Evolutionary conservation across 2,888 invertebrate genomes (phyloP).

Genomic region (Oscheius sp.): DNA sequence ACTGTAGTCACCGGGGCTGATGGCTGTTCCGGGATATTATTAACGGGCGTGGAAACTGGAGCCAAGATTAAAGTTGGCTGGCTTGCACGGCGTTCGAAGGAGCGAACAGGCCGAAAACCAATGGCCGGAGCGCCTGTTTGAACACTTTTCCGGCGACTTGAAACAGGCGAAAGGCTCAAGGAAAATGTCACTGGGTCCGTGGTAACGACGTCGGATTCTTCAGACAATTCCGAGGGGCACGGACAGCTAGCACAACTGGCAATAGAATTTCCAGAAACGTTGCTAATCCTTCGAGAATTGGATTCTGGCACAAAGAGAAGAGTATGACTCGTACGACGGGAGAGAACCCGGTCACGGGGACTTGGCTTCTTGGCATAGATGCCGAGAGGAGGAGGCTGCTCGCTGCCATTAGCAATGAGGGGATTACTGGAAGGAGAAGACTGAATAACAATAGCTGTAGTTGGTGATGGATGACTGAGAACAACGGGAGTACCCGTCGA

Average conservation of each 20-base stretch:
- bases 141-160: slow-evolving; percentile 60
- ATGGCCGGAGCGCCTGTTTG: slow-evolving; percentile 70
- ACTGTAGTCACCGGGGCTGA: background rate
- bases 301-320: slow-evolving; percentile 66
- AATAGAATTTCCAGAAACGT: slow-evolving; percentile 63
- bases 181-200: slow-evolving; percentile 43
- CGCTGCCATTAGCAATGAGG: slow-evolving; percentile 1
- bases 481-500: slow-evolving; percentile 14
- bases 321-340: slow-evolving; percentile 64
- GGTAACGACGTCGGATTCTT: slow-evolving; percentile 47
- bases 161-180: slow-evolving; percentile 50
- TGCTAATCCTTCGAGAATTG: slow-evolving; percentile 60
- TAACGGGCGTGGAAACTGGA: no score
- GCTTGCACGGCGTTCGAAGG: slow-evolving; percentile 67
- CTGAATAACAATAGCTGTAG: slow-evolving; percentile 30
- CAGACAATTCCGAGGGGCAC: slow-evolving; percentile 52
- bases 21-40: background rate
- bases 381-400: slow-evolving; percentile 15
- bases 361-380: slow-evolving; percentile 56
- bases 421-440: background rate
- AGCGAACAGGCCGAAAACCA: slow-evolving; percentile 64
- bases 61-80: slow-evolving; percentile 63
- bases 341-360: slow-evolving; percentile 54
- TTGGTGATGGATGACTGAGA: slow-evolving; percentile 10
- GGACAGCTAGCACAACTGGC: slow-evolving; percentile 61